These are phyloP conservation scores for Bufo bufo DNA, from an alignment of 2,113 vertebrate species.

Conservation along the genomic window DNA sequence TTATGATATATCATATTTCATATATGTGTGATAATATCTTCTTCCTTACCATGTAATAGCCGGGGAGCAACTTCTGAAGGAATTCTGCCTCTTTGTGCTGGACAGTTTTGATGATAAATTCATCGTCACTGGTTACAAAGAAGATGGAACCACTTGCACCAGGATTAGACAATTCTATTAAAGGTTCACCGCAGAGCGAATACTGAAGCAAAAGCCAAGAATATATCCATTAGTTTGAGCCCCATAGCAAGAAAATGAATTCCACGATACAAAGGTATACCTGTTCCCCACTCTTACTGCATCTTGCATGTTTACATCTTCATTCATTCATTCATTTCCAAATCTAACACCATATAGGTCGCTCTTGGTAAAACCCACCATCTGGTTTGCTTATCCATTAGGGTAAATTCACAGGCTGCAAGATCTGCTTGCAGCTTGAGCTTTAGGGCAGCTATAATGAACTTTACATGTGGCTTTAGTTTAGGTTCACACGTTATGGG, in stretches of 20 bases:
- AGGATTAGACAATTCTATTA: slow-evolving; percentile 94
- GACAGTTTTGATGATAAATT: slow-evolving; percentile 99
- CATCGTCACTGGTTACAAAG: slow-evolving; percentile 95
- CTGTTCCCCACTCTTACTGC: neutral
- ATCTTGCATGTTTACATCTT: neutral
- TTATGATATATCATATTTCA: neutral
- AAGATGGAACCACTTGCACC: slow-evolving; percentile 96
- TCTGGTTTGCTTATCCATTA: neutral
- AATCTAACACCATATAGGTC: neutral
- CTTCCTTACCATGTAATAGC: slow-evolving; percentile 93
- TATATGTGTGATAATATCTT: neutral
- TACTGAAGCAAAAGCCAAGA: slow-evolving; percentile 75
- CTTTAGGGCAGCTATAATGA: too few relatives aligned
- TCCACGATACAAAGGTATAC: too few relatives aligned
- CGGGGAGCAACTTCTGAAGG: slow-evolving; percentile 92
- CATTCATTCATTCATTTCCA: too few relatives aligned
- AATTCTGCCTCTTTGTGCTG: slow-evolving; percentile 98
- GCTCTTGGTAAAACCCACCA: neutral
- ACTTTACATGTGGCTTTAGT: neutral
- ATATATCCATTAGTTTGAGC: neutral
- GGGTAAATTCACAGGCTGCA: too few relatives aligned
- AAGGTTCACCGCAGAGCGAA: slow-evolving; percentile 91
- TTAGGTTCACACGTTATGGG: too few relatives aligned
- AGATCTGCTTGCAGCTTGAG: too few relatives aligned
- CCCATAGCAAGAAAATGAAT: neutral